Conservation (phyloP, 37 sponge, comb jelly and placozoan genomes). For the Axinella damicornis region DNA sequence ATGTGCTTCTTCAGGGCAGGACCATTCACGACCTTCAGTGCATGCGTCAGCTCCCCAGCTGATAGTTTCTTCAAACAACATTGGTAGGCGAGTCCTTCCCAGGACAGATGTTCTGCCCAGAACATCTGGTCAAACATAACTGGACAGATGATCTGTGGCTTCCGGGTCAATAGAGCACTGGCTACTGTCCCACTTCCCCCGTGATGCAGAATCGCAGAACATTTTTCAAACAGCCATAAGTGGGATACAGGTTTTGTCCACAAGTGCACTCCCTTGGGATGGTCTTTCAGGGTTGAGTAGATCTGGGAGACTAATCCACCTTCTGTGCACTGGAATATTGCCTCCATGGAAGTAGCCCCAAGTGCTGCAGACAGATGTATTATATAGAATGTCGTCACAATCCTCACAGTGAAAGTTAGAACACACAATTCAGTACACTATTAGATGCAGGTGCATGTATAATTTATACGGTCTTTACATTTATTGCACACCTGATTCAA, state of each 20-base stretch:
- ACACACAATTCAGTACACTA: constrained; percentile 28
- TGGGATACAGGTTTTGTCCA: constrained; percentile 22
- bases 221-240: constrained; percentile 48
- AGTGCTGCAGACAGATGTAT: constrained; percentile 13
- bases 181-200: constrained; percentile 67
- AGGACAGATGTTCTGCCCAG: constrained; percentile 63
- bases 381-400: too few relatives aligned
- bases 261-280: background rate
- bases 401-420: too few relatives aligned
- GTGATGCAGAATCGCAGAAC: constrained; percentile 56
- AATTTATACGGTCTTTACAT: too few relatives aligned
- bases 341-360: background rate
- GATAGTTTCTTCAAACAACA: background rate
- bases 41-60: constrained; percentile 4
- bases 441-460: too few relatives aligned
- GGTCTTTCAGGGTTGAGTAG: background rate
- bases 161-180: constrained; percentile 43
- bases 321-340: constrained; percentile 34
- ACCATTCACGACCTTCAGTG: constrained; percentile 15
- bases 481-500: constrained; percentile 51
- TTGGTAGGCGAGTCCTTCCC: constrained; percentile 49
- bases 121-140: constrained; percentile 60
- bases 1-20: background rate
- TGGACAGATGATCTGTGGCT: constrained; percentile 50
- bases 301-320: constrained; percentile 7